phyloP scores from a whole-genome alignment of 2,888 invertebrate species.

The Aproaerema taeniolella region DNA sequence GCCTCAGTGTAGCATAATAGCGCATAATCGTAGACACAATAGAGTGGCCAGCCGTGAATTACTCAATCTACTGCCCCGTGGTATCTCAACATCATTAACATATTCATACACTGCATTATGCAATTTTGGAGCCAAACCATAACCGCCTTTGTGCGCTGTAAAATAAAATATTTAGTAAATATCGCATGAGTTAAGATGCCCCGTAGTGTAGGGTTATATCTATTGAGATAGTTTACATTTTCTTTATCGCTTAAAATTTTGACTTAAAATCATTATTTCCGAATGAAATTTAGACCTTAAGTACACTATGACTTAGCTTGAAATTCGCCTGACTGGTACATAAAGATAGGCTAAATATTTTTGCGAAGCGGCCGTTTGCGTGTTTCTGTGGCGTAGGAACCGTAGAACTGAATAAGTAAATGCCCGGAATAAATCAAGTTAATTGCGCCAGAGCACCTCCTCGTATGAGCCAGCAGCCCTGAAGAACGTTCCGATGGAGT shows the following conservation, averaged over 20 bases:
- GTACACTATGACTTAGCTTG: no score
- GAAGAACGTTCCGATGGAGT: slow-evolving; percentile 52
- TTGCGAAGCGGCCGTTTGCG: slow-evolving; percentile 43
- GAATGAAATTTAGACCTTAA: slow-evolving; percentile 20
- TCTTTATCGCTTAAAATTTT: slow-evolving; percentile 22
- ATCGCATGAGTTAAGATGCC: slow-evolving; percentile 52
- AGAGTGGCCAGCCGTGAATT: slow-evolving; percentile 18
- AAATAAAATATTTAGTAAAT: slow-evolving; percentile 49
- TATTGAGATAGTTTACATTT: slow-evolving; percentile 44
- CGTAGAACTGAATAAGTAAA: slow-evolving; percentile 74
- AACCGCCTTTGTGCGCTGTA: slow-evolving; percentile 33
- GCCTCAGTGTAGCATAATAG: no score
- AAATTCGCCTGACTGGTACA: not conserved
- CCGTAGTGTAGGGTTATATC: slow-evolving; percentile 39
- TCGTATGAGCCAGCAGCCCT: slow-evolving; percentile 60
- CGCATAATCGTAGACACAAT: no score
- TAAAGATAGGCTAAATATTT: slow-evolving; percentile 33
- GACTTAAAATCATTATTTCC: slow-evolving; percentile 20
- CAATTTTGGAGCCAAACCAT: slow-evolving; percentile 41
- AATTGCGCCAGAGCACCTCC: slow-evolving; percentile 72
- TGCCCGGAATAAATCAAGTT: slow-evolving; percentile 75
- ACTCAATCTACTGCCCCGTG: slow-evolving; percentile 25
- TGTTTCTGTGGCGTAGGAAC: slow-evolving; percentile 56
- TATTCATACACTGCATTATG: slow-evolving; percentile 40
- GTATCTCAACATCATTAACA: slow-evolving; percentile 33